phyloP scores from a whole-genome alignment of 2,113 vertebrate genomes.

The Pedionomus torquatus region DNA sequence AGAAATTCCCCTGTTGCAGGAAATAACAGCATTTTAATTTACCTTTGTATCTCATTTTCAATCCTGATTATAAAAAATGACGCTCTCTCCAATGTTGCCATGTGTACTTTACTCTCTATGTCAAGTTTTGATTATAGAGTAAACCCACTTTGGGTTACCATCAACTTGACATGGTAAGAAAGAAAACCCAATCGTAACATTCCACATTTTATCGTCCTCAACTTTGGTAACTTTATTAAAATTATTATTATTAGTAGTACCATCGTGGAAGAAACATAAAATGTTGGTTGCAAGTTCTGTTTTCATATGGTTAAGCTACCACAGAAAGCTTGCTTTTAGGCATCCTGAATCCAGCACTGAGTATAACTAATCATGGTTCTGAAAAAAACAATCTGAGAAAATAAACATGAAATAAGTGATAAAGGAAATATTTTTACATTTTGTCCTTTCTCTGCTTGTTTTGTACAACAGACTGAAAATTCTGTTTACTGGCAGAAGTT shows the following conservation, averaged over 20 bases:
- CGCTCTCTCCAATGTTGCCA: not conserved
- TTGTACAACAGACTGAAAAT: not conserved
- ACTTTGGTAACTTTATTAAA: not conserved
- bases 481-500: slow-evolving; percentile 21
- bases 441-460: not conserved
- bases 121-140: not conserved
- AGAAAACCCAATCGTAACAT: not conserved
- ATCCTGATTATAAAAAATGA: not conserved
- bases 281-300: not conserved
- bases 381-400: not conserved
- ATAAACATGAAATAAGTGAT: not conserved
- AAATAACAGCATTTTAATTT: not conserved
- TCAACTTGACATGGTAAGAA: not conserved
- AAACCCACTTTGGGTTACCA: not conserved
- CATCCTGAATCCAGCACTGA: not conserved
- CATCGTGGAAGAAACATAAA: not conserved
- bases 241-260: not conserved
- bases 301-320: not conserved
- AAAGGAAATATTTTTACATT: not conserved
- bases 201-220: not conserved
- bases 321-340: not conserved
- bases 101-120: not conserved
- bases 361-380: not conserved
- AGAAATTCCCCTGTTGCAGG: not conserved
- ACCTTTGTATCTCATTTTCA: not conserved